These are phyloP conservation scores for Ophonus ardosiacus DNA, from an alignment of 2,888 invertebrate genomes.

Conservation along the genomic window DNA sequence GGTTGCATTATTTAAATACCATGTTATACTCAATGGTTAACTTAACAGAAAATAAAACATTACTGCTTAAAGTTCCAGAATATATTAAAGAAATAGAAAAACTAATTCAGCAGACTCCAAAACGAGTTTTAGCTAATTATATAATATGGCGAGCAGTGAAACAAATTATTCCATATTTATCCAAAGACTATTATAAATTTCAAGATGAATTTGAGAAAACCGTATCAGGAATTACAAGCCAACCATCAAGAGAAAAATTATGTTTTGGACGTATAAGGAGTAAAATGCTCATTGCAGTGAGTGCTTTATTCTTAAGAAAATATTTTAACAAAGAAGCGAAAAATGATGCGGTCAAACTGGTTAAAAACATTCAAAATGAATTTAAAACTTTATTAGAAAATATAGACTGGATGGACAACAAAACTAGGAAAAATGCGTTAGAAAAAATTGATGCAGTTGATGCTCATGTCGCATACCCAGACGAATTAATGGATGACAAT, in stretches of 20 bases:
- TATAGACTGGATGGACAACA: no score
- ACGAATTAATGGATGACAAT: no score
- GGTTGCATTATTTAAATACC: no score
- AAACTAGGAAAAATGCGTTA: no score
- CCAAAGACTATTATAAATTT: no score
- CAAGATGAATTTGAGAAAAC: background rate
- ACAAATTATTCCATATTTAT: no score
- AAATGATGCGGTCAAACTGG: no score
- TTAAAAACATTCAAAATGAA: no score
- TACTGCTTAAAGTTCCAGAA: constrained; percentile 76
- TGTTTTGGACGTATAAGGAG: constrained; percentile 68
- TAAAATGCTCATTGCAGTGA: constrained; percentile 82
- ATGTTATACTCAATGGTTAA: constrained; percentile 69
- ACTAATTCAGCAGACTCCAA: constrained; percentile 67
- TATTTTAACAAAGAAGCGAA: no score
- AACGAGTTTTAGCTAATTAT: constrained; percentile 51
- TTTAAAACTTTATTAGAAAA: no score
- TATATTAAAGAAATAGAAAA: constrained; percentile 73
- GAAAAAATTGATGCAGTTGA: no score
- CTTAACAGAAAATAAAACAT: constrained; percentile 73
- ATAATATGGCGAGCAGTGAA: constrained; percentile 24
- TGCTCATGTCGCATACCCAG: no score
- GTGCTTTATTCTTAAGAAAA: constrained; percentile 88
- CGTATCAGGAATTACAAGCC: background rate
- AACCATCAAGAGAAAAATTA: background rate